Evolutionary conservation across 1,140 invertebrate genomes (phyloP).

Genomic region (Thereuonema tuberculata): DNA sequence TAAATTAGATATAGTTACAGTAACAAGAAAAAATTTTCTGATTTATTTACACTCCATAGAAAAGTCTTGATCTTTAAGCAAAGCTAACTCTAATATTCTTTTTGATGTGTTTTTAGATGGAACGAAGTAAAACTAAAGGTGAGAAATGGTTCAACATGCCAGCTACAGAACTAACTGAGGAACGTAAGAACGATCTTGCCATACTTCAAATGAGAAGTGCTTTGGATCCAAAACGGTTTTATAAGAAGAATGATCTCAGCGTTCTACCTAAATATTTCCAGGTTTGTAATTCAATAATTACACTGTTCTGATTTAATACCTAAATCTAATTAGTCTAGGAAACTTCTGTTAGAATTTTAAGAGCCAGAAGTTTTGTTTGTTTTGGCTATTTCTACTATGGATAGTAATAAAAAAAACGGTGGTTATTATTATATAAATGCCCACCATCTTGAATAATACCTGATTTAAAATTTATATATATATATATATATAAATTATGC

Average conservation of each 20-base stretch:
- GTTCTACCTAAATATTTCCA: constrained; percentile 84
- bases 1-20: no score
- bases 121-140: constrained; percentile 61
- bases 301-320: constrained; percentile 3
- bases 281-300: constrained; percentile 35
- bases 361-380: no score
- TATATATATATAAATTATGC: no score
- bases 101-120: constrained; percentile 21
- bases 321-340: constrained; percentile 4
- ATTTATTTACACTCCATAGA: no score
- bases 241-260: constrained; percentile 80
- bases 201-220: constrained; percentile 82
- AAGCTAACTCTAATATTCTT: constrained; percentile 7
- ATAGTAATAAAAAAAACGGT: no score
- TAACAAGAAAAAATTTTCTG: no score
- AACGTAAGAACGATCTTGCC: constrained; percentile 70
- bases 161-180: constrained; percentile 73
- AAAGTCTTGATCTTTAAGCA: no score
- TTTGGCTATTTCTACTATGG: constrained; percentile 21
- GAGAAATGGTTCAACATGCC: constrained; percentile 73
- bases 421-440: no score
- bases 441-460: no score
- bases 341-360: constrained; percentile 13
- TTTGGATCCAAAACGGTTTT: constrained; percentile 82
- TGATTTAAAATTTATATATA: no score